These are phyloP conservation scores for Norana najaformis DNA, from an alignment of 2,888 invertebrate genomes.

Conservation along the genomic window DNA sequence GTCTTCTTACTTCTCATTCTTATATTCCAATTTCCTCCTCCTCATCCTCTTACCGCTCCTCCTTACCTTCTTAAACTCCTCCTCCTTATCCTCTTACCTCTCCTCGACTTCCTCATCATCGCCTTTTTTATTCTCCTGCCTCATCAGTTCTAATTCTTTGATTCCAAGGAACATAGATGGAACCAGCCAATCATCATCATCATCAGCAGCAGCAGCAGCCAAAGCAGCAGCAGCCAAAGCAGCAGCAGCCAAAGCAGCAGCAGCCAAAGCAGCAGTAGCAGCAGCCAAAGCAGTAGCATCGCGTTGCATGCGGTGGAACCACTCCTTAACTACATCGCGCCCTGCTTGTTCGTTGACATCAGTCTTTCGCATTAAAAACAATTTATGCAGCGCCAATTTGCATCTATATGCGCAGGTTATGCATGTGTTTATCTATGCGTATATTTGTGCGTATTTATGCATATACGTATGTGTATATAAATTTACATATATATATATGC, in stretches of 20 bases:
- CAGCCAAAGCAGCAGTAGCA: neutral
- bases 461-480: neutral
- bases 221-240: neutral
- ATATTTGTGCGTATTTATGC: neutral
- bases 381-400: neutral
- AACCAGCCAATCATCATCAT: too few species aligned
- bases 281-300: neutral
- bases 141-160: neutral
- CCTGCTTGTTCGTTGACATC: neutral
- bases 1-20: neutral
- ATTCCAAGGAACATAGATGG: neutral
- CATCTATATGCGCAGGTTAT: neutral
- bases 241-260: neutral
- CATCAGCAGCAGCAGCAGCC: neutral
- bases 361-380: neutral
- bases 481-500: neutral
- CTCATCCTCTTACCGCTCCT: neutral
- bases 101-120: neutral
- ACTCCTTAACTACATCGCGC: neutral
- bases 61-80: neutral
- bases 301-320: too few species aligned
- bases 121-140: neutral
- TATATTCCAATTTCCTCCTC: neutral
- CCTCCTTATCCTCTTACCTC: neutral
- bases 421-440: neutral